Percentiles rank a stretch among this genome's conserved stretches.
Conservation (phyloP, 2,797 vertebrate genomes). For the Channallabes apus region DNA sequence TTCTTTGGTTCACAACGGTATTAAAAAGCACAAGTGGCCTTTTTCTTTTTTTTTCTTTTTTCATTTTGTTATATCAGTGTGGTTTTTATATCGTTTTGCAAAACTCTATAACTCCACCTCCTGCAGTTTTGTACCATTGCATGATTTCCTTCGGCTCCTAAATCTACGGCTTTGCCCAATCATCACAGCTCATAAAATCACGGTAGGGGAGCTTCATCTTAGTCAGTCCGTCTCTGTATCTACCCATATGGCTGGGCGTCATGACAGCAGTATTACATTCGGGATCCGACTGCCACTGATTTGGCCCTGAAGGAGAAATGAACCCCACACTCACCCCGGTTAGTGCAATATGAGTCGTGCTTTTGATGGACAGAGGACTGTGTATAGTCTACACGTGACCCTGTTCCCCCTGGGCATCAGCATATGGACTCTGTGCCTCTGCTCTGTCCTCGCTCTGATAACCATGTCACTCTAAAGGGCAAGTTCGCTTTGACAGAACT, state of each 20-base stretch:
- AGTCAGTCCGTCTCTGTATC: not conserved
- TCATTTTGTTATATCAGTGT: too few species aligned
- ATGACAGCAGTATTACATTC: conserved; percentile 16
- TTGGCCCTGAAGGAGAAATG: conserved; percentile 30
- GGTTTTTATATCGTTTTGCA: too few species aligned
- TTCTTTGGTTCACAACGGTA: too few species aligned
- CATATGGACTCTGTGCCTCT: conserved; percentile 31
- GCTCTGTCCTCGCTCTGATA: conserved; percentile 8
- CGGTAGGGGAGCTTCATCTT: not conserved
- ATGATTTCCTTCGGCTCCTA: not conserved
- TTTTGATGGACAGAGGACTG: not conserved
- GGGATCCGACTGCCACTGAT: not conserved
- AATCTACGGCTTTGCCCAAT: not conserved
- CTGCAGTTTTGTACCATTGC: too few species aligned
- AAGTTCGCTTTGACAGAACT: conserved; percentile 43
- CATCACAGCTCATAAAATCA: not conserved
- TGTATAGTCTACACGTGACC: not conserved
- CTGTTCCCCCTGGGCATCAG: conserved; percentile 31
- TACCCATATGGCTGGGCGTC: conserved; percentile 11
- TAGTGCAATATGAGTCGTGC: conserved; percentile 24
- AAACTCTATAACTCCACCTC: too few species aligned
- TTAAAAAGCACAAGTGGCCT: too few species aligned
- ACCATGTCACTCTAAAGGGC: conserved; percentile 43
- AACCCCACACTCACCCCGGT: conserved; percentile 37
- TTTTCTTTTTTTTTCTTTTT: too few species aligned